Base-by-base conservation (phyloP, 1,140 invertebrate genomes). In the Drosophila parabipectinata region DNA sequence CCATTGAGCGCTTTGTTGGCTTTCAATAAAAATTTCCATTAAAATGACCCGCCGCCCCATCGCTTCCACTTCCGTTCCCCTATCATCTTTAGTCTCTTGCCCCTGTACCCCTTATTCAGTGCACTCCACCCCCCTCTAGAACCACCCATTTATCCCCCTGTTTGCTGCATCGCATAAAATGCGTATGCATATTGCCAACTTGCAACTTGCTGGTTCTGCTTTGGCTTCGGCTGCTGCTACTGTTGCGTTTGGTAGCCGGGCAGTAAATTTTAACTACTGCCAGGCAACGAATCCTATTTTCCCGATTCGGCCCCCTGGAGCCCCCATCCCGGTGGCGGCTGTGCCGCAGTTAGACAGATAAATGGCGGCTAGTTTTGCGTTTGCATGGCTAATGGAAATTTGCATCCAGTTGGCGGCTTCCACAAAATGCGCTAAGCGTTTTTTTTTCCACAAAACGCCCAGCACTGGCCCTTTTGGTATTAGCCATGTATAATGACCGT, bases 21-120 rank as follows among this genome's bases (percentile, higher is more conserved):
- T 85, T 85, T 87, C 81, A 85, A 87, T 85, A 85, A 85, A 85
- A 87, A 87, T 85, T 87, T 85, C 81, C 81, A 85, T 81, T 85
- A 81, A 85, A 85, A 78, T 85, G 63, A 67, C 75, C 52, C 50
- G 37, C 44, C 54, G 44, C 39, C 55, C 47, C 59, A 44, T 9
- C 12, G 18, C 32, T 26, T 69, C 58, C 45, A 28, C 26, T 51
- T 34, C 30, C 14, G n/a, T 14, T 39, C n/a, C n/a, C 45, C 8
- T 48, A 30, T 41, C 53, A 52, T 28, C 47, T 44, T 54, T 21
- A 10, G 9, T 14, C 18, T 14, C 14, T 21, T 32, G 18, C 12
- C 12, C 26, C 59, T 45, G 8, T 14, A 28, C 28, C 3, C 41
- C 9, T 15, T 6, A 14, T 34, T 28, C 30, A 10, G 10, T 34